Base-by-base conservation (phyloP, 2,113 vertebrate species). In the Aegithalos caudatus region DNA sequence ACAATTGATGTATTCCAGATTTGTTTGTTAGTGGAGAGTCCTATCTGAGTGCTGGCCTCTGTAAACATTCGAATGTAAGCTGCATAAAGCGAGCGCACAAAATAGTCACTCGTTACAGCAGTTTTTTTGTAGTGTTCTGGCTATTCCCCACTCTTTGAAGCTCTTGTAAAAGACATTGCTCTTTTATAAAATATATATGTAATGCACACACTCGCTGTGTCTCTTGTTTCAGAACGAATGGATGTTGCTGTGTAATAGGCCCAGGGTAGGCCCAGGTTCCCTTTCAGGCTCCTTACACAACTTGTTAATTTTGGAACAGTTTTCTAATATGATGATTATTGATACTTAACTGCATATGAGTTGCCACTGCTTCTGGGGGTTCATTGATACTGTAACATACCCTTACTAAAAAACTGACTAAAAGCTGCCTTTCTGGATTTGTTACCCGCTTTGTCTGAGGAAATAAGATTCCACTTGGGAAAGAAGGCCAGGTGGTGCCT, bases 71-170 rank as follows among this genome's bases (percentile, higher is more conserved):
- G 79, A 98, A 94, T 97, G 92, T 95, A 96, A 96, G 88, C 95
- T 96, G 97, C 97, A 97, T 98, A 97, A 98, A 98, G 92, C 94
- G 47, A 97, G 94, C 42, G 35, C 94, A 97, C 92, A 92, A 96
- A 96, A 88, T 65, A 74, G 62, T 92, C 94, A 77, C 90, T 95
- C 94, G 70, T 96, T 88, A 69, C 90, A 76, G 73, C 77, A 11
- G 61, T 81, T 60, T 65, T n/a, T 62, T 85, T 91, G 81, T 60
- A 73, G 54, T 56, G 76, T 74, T 89, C 61, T 88, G 84, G n/a
- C 70, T 88, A 0, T 60, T 90, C 56, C 74, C 58, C 42, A 27
- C 80, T 71, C 77, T 35, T 64, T 56, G 56, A 44, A 77, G 73
- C 64, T 77, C 87, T 83, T 62, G 57, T 23, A 21, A 40, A 78